Percentiles rank a stretch among this genome's conserved stretches.
These are phyloP conservation scores for Agrotis ipsilon DNA, from an alignment of 2,888 invertebrate species.

Conservation along the genomic window DNA sequence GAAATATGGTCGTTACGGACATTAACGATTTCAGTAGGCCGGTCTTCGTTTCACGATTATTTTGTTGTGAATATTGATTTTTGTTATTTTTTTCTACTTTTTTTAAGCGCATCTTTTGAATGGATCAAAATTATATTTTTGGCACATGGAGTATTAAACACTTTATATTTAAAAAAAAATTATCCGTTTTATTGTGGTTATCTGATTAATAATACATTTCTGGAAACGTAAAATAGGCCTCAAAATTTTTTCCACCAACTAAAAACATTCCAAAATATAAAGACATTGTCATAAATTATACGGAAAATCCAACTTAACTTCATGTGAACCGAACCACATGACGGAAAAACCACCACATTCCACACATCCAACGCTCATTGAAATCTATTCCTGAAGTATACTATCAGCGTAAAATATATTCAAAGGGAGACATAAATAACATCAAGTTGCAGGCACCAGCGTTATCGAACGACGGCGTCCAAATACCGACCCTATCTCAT, in stretches of 20 bases:
- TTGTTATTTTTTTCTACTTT: background rate
- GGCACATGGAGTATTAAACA: no score
- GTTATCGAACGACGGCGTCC: slow-evolving; percentile 56
- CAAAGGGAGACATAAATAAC: slow-evolving; percentile 62
- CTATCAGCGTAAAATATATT: slow-evolving; percentile 52
- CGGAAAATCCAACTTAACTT: background rate
- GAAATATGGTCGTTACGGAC: slow-evolving; percentile 8
- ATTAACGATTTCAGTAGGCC: slow-evolving; percentile 1
- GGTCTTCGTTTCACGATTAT: background rate
- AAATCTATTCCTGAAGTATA: slow-evolving; percentile 42
- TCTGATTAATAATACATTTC: background rate
- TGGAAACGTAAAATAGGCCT: background rate
- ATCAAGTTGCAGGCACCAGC: slow-evolving; percentile 47
- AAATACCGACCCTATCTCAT: slow-evolving; percentile 73
- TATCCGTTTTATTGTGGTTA: no score
- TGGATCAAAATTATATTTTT: no score
- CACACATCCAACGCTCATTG: slow-evolving; percentile 29
- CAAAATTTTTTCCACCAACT: background rate
- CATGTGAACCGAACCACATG: slow-evolving; percentile 10
- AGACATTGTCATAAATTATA: background rate
- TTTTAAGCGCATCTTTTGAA: background rate
- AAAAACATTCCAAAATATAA: background rate
- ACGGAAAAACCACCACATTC: slow-evolving; percentile 15
- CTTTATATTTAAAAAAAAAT: no score
- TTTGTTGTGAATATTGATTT: slow-evolving; percentile 1